A percentile compares a stretch with the other conserved stretches of the same genome.
These are phyloP conservation scores for Coremacera marginata DNA, from an alignment of 2,888 invertebrate genomes.

Conservation along the genomic window DNA sequence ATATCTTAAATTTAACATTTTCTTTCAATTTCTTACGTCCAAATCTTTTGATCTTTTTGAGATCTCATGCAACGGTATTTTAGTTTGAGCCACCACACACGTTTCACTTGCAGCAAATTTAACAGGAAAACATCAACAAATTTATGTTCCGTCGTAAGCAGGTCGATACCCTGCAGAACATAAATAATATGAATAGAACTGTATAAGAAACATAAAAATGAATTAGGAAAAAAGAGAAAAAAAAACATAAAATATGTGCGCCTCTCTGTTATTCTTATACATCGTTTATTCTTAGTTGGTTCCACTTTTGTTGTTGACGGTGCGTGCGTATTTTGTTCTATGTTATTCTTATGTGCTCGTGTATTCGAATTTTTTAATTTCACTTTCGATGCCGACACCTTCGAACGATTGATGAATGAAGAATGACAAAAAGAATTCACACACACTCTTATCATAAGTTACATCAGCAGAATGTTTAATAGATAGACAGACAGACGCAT, in stretches of 20 bases:
- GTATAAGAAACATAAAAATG: not conserved
- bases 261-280: not conserved
- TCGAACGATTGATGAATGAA: not conserved
- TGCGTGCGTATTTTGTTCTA: not conserved
- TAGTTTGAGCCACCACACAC: no score
- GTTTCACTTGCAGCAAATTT: no score
- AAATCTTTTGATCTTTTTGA: no score
- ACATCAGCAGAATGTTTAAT: not conserved
- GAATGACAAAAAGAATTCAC: not conserved
- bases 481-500: not conserved
- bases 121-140: not conserved
- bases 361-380: slow-evolving; percentile 1
- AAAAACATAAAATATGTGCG: no score
- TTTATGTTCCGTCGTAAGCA: not conserved
- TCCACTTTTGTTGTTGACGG: not conserved
- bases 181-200: not conserved
- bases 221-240: no score
- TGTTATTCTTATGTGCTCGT: not conserved
- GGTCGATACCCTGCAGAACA: not conserved
- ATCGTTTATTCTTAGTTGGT: not conserved
- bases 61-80: no score
- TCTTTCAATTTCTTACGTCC: no score
- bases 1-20: no score
- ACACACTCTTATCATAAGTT: not conserved
- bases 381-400: not conserved